Evolutionary conservation across 53 echinoderm and acorn worm species (phyloP).

Genomic region (Astropecten irregularis): DNA sequence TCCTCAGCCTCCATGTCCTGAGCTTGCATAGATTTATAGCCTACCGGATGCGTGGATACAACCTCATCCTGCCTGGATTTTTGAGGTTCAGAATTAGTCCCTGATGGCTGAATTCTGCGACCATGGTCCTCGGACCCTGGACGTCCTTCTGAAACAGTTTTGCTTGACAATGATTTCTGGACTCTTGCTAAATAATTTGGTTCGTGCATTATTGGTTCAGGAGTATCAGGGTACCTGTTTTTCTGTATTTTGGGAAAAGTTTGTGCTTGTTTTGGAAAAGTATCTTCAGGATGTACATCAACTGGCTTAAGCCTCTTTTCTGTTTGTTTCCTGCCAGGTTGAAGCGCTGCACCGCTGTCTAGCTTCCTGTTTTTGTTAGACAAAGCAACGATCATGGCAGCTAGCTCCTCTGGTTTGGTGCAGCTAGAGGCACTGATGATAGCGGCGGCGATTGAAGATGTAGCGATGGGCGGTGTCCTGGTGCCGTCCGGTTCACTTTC

Average conservation of each 20-base stretch:
- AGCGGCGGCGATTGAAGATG: slow-evolving; percentile 75
- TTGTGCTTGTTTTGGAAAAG: too few relatives aligned
- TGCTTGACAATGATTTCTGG: not conserved
- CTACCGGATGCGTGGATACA: not conserved
- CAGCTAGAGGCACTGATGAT: slow-evolving; percentile 78
- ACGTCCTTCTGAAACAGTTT: too few relatives aligned
- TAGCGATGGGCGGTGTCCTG: slow-evolving; percentile 75
- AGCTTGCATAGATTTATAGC: not conserved
- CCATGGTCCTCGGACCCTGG: too few relatives aligned
- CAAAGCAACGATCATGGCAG: slow-evolving; percentile 76
- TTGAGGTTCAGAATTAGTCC: not conserved
- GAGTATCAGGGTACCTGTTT: too few relatives aligned
- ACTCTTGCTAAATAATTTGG: not conserved
- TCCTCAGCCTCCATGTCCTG: not conserved
- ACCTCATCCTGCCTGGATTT: not conserved
- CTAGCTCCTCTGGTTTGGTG: slow-evolving; percentile 77
- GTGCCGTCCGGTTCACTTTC: slow-evolving; percentile 53
- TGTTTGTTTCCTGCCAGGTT: not conserved
- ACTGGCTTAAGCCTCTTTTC: not conserved
- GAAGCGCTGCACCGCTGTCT: not conserved
- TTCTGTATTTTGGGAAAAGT: not conserved
- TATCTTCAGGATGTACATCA: slow-evolving; percentile 1
- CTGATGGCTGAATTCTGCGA: not conserved
- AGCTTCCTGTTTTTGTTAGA: slow-evolving; percentile 64
- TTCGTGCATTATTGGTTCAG: too few relatives aligned